phyloP scores from a whole-genome alignment of 2,888 invertebrate genomes.

The Coenonympha glycerion region DNA sequence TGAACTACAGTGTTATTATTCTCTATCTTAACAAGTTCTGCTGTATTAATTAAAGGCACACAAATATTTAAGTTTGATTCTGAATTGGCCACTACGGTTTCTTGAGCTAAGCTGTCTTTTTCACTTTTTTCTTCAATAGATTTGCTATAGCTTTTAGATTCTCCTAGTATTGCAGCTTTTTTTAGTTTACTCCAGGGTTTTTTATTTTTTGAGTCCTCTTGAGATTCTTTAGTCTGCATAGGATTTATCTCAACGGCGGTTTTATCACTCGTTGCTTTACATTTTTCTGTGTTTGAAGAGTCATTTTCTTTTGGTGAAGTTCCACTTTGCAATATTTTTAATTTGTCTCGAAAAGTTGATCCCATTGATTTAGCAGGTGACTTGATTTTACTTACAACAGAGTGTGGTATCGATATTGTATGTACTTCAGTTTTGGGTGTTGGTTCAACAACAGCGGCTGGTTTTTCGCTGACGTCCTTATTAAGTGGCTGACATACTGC shows the following conservation, averaged over 20 bases:
- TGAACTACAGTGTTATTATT: conserved; percentile 61
- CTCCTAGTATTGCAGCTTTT: conserved; percentile 80
- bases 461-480: conserved; percentile 62
- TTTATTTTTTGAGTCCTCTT: conserved; percentile 64
- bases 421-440: conserved; percentile 66
- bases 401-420: conserved; percentile 70
- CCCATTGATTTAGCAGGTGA: conserved; percentile 70
- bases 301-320: conserved; percentile 50
- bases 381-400: conserved; percentile 72
- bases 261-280: conserved; percentile 49
- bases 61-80: conserved; percentile 51
- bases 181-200: conserved; percentile 87
- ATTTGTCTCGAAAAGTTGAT: conserved; percentile 67
- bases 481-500: conserved; percentile 63
- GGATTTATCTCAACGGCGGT: conserved; percentile 49
- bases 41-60: conserved; percentile 61
- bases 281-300: conserved; percentile 43
- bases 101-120: conserved; percentile 39
- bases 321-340: conserved; percentile 64
- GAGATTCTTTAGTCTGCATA: conserved; percentile 44
- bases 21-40: conserved; percentile 70
- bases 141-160: conserved; percentile 61
- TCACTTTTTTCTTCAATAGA: conserved; percentile 54
- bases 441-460: conserved; percentile 63
- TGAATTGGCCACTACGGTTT: conserved; percentile 32